A percentile compares a stretch with the other conserved stretches of the same genome.
Conservation (phyloP, 2,888 invertebrate genomes). For the Linnaemya tessellans region DNA sequence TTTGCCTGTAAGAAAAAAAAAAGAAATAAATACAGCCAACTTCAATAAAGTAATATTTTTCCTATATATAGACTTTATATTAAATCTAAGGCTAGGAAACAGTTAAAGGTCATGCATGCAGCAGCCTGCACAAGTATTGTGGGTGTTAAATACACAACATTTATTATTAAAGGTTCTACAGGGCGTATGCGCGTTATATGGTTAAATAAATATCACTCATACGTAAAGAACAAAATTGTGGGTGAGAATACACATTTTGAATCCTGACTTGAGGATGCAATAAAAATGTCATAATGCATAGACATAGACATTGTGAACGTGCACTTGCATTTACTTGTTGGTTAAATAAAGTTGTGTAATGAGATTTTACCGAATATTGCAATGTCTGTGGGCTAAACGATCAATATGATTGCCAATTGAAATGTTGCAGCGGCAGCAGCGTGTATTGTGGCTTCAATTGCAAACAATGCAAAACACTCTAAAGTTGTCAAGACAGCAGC, state of each 20-base stretch:
- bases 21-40: constrained; percentile 11
- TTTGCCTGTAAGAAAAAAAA: constrained; percentile 1
- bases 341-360: no score
- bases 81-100: constrained; percentile 7
- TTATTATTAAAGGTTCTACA: neutral
- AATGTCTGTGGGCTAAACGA: no score
- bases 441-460: no score
- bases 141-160: neutral
- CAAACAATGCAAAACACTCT: no score
- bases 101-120: constrained; percentile 37
- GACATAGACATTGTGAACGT: no score
- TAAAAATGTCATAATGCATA: neutral
- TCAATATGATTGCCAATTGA: no score
- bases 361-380: no score
- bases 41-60: neutral
- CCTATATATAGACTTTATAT: constrained; percentile 29
- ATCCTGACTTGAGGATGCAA: neutral
- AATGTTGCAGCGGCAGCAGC: no score
- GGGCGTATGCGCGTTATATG: neutral
- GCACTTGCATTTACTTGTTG: no score
- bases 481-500: no score
- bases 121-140: neutral
- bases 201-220: neutral
- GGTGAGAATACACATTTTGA: neutral
- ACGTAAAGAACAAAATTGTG: neutral